A percentile compares a stretch with the other conserved stretches of the same genome.
phyloP scores from a whole-genome alignment of 2,113 vertebrate genomes.

The Romanogobio albipinnatus region DNA sequence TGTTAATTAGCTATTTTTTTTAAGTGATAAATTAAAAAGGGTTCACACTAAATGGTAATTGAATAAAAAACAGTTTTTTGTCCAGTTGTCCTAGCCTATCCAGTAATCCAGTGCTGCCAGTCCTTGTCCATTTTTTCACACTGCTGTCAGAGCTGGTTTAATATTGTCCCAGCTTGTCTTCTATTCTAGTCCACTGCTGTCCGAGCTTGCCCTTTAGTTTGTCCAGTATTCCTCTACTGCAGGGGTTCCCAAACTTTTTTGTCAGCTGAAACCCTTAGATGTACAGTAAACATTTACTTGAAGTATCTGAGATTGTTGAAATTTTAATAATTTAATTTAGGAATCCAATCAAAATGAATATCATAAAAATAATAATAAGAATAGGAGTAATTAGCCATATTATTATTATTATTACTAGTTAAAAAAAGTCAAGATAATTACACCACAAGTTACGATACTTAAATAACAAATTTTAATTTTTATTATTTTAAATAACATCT shows the following conservation, averaged over 20 bases:
- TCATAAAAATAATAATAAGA: neutral
- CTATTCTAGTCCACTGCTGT: neutral
- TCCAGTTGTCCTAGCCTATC: neutral
- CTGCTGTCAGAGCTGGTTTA: neutral
- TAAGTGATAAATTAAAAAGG: neutral
- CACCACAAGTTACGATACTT: too few relatives aligned
- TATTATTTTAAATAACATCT: neutral
- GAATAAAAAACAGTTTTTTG: neutral
- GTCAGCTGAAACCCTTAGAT: neutral
- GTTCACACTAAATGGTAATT: neutral
- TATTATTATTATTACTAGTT: neutral
- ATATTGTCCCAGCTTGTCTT: neutral
- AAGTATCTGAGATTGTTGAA: neutral
- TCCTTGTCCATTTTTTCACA: neutral
- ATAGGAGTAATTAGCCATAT: neutral
- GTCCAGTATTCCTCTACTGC: neutral
- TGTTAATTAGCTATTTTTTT: neutral
- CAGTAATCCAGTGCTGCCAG: neutral
- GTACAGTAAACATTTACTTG: neutral
- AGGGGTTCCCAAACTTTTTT: neutral
- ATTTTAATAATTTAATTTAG: neutral
- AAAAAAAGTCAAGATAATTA: too few relatives aligned
- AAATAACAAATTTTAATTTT: too few relatives aligned
- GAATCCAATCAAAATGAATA: neutral
- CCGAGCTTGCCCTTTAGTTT: constrained; percentile 4